Evolutionary conservation across 2,888 invertebrate genomes (phyloP).

Genomic region (Odontomyia ornata): DNA sequence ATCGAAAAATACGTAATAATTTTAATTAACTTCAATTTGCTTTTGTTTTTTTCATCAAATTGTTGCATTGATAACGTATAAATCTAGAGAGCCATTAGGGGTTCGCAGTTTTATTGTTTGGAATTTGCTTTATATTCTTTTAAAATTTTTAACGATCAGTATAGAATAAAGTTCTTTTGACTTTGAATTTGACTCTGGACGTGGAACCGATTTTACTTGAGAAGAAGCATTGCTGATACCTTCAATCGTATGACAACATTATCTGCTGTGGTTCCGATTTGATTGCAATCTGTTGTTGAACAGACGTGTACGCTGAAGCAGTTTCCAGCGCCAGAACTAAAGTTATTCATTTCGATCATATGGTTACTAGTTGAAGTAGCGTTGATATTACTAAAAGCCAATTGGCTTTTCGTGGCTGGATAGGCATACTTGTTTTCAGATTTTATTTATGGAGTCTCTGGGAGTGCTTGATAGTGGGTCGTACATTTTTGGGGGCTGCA

Average conservation of each 20-base stretch:
- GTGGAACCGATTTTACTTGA: too few species aligned
- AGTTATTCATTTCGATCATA: constrained; percentile 60
- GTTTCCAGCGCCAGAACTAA: constrained; percentile 53
- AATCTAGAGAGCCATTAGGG: too few species aligned
- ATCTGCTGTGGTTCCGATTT: constrained; percentile 44
- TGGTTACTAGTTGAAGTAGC: constrained; percentile 55
- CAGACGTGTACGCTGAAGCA: background rate
- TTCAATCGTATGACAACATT: constrained; percentile 11
- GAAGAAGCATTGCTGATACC: constrained; percentile 45
- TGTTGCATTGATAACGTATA: too few species aligned
- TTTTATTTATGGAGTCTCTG: constrained; percentile 45
- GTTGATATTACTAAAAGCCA: background rate
- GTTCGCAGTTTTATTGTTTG: too few species aligned
- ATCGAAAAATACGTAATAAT: too few species aligned
- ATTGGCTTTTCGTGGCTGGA: constrained; percentile 9
- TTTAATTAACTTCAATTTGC: too few species aligned
- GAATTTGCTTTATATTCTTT: too few species aligned
- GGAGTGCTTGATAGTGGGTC: constrained; percentile 46
- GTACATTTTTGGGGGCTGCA: too few species aligned
- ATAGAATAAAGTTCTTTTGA: too few species aligned
- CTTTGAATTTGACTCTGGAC: too few species aligned
- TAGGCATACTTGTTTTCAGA: constrained; percentile 40
- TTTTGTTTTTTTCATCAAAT: too few species aligned
- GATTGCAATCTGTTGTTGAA: constrained; percentile 28
- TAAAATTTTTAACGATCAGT: too few species aligned